Percentiles rank a stretch among this genome's conserved stretches.
Conservation (phyloP, 2,113 vertebrate species). For the Nesogale talazaci region DNA sequence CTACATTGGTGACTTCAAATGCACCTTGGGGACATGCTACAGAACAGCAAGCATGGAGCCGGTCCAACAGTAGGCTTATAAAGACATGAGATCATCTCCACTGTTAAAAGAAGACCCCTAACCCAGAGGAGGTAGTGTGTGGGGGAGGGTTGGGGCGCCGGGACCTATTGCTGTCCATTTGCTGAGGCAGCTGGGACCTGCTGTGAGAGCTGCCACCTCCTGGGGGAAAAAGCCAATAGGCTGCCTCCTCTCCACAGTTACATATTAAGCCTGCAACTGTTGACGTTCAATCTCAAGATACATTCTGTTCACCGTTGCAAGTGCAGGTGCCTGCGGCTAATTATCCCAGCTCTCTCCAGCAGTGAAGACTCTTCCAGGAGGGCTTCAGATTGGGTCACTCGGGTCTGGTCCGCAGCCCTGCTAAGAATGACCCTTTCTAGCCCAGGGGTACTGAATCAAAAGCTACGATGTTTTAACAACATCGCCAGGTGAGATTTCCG, state of each 20-base stretch:
- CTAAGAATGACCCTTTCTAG: not conserved
- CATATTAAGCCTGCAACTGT: conserved; percentile 81
- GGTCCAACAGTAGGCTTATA: conserved; percentile 58
- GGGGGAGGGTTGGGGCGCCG: not conserved
- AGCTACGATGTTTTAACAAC: not conserved
- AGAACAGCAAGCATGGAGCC: conserved; percentile 69
- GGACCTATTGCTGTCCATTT: conserved; percentile 72
- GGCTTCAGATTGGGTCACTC: not conserved
- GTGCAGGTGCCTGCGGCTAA: conserved; percentile 79
- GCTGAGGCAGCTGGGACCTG: conserved; percentile 75
- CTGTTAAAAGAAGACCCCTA: conserved; percentile 24
- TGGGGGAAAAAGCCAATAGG: conserved; percentile 76
- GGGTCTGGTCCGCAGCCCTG: too few species aligned
- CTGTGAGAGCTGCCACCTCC: conserved; percentile 73
- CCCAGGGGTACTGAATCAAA: not conserved
- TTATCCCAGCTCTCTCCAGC: conserved; percentile 75
- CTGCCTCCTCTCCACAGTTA: conserved; percentile 71
- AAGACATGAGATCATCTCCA: conserved; percentile 39
- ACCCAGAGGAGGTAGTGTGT: not conserved
- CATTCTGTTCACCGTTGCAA: conserved; percentile 73
- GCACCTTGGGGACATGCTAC: conserved; percentile 73
- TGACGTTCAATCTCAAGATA: conserved; percentile 75
- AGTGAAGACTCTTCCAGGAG: conserved; percentile 64
- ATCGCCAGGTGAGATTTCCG: not conserved
- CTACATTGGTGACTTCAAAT: conserved; percentile 77